Evolutionary conservation across 2,888 invertebrate species (phyloP).

Genomic region (Aproaerema taeniolella): DNA sequence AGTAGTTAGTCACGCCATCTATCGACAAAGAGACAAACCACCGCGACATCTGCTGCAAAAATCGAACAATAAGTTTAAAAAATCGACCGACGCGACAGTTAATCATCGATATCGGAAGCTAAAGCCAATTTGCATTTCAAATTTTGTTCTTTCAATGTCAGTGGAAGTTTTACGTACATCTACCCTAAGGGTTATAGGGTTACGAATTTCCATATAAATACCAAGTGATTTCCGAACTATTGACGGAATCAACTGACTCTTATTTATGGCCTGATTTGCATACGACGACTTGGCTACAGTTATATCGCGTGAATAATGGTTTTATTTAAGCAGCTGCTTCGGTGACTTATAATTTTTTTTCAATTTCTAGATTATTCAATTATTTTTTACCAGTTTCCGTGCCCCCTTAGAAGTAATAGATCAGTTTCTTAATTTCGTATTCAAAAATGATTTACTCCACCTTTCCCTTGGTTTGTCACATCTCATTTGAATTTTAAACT

Average conservation of each 20-base stretch:
- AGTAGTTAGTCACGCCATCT: no score
- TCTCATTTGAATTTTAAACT: no score
- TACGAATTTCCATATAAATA: constrained; percentile 67
- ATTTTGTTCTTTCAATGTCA: constrained; percentile 62
- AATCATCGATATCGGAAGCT: constrained; percentile 58
- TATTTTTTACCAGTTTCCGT: not conserved
- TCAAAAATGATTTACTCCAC: no score
- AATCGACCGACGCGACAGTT: constrained; percentile 41
- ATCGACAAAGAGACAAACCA: constrained; percentile 12
- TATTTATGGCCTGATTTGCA: constrained; percentile 35
- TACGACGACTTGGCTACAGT: constrained; percentile 24
- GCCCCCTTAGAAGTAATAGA: no score
- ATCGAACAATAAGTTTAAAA: constrained; percentile 41
- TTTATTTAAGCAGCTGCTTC: constrained; percentile 15
- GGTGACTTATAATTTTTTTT: constrained; percentile 7
- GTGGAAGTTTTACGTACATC: constrained; percentile 22
- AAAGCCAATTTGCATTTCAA: constrained; percentile 37
- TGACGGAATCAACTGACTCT: constrained; percentile 47
- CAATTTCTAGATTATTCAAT: constrained; percentile 4
- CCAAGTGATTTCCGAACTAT: constrained; percentile 64
- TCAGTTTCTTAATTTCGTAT: no score
- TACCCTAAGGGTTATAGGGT: constrained; percentile 44
- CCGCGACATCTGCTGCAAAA: constrained; percentile 48
- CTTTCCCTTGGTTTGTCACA: no score
- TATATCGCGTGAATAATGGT: constrained; percentile 25